phyloP scores from a whole-genome alignment of 2,113 vertebrate species.

The Halichoeres trimaculatus region DNA sequence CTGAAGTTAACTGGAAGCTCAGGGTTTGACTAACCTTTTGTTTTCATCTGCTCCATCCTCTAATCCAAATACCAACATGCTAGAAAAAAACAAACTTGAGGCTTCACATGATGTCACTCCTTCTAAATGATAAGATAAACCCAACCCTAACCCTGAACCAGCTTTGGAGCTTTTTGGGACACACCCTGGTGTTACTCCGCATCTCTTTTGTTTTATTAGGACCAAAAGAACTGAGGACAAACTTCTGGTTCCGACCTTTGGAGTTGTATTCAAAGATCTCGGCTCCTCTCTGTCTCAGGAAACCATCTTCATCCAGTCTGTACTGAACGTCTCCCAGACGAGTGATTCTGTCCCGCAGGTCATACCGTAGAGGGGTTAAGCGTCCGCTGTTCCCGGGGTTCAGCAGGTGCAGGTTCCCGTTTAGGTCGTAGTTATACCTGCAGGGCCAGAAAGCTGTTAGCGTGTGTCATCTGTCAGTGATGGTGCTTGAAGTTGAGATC shows the following conservation, averaged over 20 bases:
- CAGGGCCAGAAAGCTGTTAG: neutral
- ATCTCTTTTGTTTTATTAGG: too few species aligned
- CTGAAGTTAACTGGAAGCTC: too few species aligned
- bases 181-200: too few species aligned
- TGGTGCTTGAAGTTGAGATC: neutral
- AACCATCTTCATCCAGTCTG: conserved; percentile 94
- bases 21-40: too few species aligned
- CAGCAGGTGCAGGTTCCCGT: conserved; percentile 95
- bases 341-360: conserved; percentile 95
- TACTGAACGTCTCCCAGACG: conserved; percentile 96
- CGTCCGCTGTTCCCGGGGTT: conserved; percentile 95
- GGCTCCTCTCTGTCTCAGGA: conserved; percentile 93
- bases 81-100: too few species aligned
- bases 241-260: conserved; percentile 80
- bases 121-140: too few species aligned
- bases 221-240: neutral
- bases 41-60: too few species aligned
- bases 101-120: too few species aligned
- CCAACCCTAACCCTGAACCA: too few species aligned
- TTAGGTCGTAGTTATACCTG: conserved; percentile 94
- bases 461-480: neutral
- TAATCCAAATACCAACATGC: too few species aligned
- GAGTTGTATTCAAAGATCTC: conserved; percentile 99
- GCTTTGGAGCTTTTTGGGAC: too few species aligned
- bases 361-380: conserved; percentile 92